A percentile compares a stretch with the other conserved stretches of the same genome.
phyloP scores from a whole-genome alignment of 2,888 invertebrate genomes.

The Zootermopsis nevadensis region DNA sequence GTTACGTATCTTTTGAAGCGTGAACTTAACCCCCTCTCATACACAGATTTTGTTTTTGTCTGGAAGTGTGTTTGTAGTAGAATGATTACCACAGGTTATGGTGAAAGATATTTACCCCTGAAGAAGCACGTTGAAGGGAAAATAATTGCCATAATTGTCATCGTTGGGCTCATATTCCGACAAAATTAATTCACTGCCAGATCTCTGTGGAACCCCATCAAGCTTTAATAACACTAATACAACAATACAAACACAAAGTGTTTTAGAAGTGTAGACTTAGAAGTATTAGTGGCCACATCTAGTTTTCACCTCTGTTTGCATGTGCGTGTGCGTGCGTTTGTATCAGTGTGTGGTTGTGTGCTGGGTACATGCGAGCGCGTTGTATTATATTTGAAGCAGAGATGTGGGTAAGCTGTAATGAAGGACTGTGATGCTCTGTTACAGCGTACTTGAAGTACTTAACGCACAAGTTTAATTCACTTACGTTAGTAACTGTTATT shows the following conservation, averaged over 20 bases:
- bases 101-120: conserved; percentile 4
- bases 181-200: conserved; percentile 46
- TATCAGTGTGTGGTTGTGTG: conserved; percentile 23
- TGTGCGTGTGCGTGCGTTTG: conserved; percentile 5
- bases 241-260: conserved; percentile 49
- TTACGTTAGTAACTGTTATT: conserved; percentile 5
- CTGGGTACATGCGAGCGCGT: not conserved
- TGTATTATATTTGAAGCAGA: not conserved
- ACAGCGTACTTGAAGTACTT: conserved; percentile 36
- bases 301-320: conserved; percentile 12
- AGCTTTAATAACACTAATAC: conserved; percentile 48
- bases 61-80: not conserved
- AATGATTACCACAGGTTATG: conserved; percentile 21
- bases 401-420: not conserved
- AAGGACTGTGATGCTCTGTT: not conserved
- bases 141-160: not conserved
- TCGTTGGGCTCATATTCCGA: conserved; percentile 22
- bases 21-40: not conserved
- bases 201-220: conserved; percentile 46
- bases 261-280: conserved; percentile 44
- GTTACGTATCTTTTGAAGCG: not conserved
- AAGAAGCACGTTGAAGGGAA: not conserved
- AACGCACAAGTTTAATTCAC: conserved; percentile 42
- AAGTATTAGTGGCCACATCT: conserved; percentile 6
- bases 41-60: not conserved